A percentile compares a stretch with the other conserved stretches of the same genome.
These are phyloP conservation scores for Macrosoma leucophasiata DNA, from an alignment of 2,888 invertebrate species.

Conservation along the genomic window DNA sequence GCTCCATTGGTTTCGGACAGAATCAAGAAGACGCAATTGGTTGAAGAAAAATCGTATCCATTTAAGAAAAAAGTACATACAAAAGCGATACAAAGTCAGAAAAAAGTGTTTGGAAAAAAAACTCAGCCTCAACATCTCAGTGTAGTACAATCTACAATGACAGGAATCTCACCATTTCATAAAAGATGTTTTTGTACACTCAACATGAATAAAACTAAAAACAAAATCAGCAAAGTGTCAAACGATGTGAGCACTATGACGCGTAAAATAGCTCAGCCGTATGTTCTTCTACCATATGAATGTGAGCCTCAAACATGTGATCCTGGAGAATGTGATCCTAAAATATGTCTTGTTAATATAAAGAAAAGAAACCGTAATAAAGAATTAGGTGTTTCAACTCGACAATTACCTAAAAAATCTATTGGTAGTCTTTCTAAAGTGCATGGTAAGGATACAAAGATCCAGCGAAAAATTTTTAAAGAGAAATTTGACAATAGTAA, in stretches of 20 bases:
- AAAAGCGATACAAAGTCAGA: no score
- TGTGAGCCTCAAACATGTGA: slow-evolving; percentile 35
- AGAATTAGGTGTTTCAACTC: slow-evolving; percentile 1
- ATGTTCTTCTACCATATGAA: slow-evolving; percentile 29
- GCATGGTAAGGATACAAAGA: not conserved
- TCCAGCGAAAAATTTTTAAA: slow-evolving; percentile 2
- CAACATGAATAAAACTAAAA: slow-evolving; percentile 19
- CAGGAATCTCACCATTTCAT: slow-evolving; percentile 12
- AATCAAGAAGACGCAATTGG: no score
- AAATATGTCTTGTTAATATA: slow-evolving; percentile 29
- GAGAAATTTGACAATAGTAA: not conserved
- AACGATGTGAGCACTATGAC: no score
- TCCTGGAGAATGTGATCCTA: slow-evolving; percentile 33
- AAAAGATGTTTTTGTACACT: slow-evolving; percentile 26
- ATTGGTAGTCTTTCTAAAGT: slow-evolving; percentile 3
- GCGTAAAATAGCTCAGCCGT: no score
- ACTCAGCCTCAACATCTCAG: no score
- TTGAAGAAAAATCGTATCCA: no score
- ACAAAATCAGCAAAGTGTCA: slow-evolving; percentile 10
- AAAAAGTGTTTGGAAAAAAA: no score
- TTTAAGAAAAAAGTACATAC: no score
- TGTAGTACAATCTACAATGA: slow-evolving; percentile 17
- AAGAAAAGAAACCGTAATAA: slow-evolving; percentile 11
- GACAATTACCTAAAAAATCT: slow-evolving; percentile 3
- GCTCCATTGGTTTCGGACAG: no score